These are phyloP conservation scores for Phylloscopus whistleri DNA, from an alignment of 2,113 vertebrate genomes.

Conservation along the genomic window DNA sequence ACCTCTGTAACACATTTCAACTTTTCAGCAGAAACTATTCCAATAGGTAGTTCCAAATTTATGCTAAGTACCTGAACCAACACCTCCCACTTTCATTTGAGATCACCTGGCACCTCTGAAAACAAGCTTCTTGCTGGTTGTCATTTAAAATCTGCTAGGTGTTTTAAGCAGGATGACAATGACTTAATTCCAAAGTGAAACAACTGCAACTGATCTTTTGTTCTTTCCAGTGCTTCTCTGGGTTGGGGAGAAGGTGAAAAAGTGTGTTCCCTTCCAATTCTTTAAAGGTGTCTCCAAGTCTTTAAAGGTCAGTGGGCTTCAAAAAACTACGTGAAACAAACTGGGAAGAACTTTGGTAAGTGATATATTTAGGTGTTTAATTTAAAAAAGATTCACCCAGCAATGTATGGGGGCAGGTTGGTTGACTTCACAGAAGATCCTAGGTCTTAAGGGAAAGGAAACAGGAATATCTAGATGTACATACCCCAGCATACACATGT, in stretches of 20 bases:
- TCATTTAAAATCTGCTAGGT: neutral
- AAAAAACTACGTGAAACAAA: neutral
- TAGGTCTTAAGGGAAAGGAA: neutral
- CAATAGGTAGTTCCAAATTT: neutral
- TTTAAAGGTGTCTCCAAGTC: neutral
- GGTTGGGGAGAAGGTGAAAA: neutral
- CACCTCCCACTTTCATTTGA: neutral
- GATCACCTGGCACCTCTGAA: neutral
- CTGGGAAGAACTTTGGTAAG: neutral
- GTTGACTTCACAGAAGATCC: neutral
- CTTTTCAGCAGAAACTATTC: neutral
- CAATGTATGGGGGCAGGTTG: neutral
- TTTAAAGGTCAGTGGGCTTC: neutral
- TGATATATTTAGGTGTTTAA: neutral
- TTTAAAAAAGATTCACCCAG: neutral
- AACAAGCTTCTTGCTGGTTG: neutral
- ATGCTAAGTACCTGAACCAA: neutral
- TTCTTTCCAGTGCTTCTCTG: neutral
- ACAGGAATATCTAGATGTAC: neutral
- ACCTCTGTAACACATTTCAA: neutral
- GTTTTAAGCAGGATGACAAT: neutral
- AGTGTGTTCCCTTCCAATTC: neutral
- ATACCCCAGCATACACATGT: rapidly evolving
- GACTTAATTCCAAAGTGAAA: neutral
- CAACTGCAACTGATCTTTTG: neutral